Percentiles rank a stretch among this genome's conserved stretches.
Evolutionary conservation across 2,888 invertebrate species (phyloP).

Genomic region (Malthinus flaveolus): DNA sequence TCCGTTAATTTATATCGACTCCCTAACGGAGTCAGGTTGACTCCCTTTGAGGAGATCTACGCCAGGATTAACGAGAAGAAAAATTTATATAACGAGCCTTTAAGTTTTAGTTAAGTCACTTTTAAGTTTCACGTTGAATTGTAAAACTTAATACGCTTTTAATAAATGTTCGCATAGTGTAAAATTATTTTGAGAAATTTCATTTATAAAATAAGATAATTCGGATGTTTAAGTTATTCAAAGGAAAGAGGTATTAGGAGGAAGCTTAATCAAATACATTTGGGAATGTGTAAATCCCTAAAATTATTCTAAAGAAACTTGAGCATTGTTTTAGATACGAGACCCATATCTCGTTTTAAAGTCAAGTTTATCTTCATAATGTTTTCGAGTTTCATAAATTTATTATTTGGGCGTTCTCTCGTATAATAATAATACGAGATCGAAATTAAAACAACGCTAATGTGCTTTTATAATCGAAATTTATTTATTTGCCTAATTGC

Average conservation of each 20-base stretch:
- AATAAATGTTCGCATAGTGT: too few species aligned
- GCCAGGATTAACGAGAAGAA: conserved; percentile 1
- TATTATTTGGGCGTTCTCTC: not conserved
- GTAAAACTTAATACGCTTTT: too few species aligned
- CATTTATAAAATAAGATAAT: too few species aligned
- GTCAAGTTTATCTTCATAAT: not conserved
- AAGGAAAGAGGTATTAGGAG: not conserved
- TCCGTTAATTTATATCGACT: conserved; percentile 87
- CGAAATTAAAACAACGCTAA: not conserved
- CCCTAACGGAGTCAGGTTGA: conserved; percentile 98
- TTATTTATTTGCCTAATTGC: not conserved
- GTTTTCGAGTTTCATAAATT: too few species aligned
- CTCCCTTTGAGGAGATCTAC: conserved; percentile 76
- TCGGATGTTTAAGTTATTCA: not conserved
- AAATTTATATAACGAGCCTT: not conserved
- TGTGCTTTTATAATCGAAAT: not conserved
- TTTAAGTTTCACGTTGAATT: too few species aligned
- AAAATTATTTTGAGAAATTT: too few species aligned
- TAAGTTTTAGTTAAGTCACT: too few species aligned
- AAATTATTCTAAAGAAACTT: conserved; percentile 17
- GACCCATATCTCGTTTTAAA: conserved; percentile 4
- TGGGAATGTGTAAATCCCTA: conserved; percentile 12
- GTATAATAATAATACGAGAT: not conserved
- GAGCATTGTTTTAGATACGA: conserved; percentile 14
- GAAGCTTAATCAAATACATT: conserved; percentile 14